Percentiles rank a stretch among this genome's conserved stretches.
These are phyloP conservation scores for Seladonia tumulorum DNA, from an alignment of 2,888 invertebrate genomes.

Conservation along the genomic window DNA sequence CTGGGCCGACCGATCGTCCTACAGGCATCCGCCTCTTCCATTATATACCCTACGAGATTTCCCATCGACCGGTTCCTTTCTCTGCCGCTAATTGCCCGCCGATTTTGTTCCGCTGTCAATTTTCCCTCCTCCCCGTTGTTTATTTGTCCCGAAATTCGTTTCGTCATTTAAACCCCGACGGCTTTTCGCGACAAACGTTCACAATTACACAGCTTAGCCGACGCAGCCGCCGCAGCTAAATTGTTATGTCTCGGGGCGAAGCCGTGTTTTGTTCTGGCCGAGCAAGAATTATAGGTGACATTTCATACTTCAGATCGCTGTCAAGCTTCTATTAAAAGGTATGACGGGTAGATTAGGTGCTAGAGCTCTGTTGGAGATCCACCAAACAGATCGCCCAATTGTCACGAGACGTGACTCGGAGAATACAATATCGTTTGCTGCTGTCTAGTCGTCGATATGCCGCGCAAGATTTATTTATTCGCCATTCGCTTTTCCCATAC, in stretches of 20 bases:
- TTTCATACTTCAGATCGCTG: slow-evolving; percentile 11
- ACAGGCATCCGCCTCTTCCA: slow-evolving; percentile 8
- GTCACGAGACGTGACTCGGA: background rate
- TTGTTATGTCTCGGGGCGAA: background rate
- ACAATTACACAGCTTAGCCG: background rate
- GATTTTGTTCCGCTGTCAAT: slow-evolving; percentile 22
- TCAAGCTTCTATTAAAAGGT: slow-evolving; percentile 10
- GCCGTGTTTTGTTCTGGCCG: background rate
- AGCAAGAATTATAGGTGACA: slow-evolving; percentile 3
- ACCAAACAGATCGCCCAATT: slow-evolving; percentile 1
- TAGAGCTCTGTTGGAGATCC: slow-evolving; percentile 11
- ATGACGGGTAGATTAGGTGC: background rate
- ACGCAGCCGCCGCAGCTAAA: background rate
- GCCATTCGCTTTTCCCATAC: background rate
- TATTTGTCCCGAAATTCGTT: background rate
- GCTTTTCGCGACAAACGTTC: background rate
- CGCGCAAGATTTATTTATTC: background rate
- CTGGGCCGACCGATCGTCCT: slow-evolving; percentile 68
- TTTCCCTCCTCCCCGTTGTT: background rate
- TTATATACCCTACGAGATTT: background rate
- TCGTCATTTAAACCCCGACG: background rate
- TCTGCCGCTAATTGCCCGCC: slow-evolving; percentile 16
- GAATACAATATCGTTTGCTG: background rate
- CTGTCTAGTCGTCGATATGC: background rate
- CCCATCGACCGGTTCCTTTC: background rate